Evolutionary conservation across 2,113 vertebrate genomes (phyloP).

Genomic region (Tringa solitaria): DNA sequence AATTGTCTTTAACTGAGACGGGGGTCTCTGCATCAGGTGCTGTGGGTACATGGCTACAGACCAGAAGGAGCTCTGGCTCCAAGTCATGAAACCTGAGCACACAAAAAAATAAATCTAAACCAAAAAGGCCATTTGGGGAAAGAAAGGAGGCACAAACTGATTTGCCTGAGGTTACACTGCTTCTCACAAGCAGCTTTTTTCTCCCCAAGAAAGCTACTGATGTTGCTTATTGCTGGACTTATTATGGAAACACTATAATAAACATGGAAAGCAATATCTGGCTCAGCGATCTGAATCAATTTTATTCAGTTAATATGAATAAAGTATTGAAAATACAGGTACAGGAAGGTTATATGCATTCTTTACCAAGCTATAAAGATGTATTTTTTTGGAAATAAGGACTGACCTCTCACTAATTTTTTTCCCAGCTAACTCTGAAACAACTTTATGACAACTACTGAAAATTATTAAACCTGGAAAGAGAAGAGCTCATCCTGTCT

Average conservation of each 20-base stretch:
- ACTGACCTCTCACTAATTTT: neutral
- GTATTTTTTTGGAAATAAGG: neutral
- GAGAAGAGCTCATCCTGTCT: neutral
- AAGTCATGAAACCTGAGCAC: neutral
- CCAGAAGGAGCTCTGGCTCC: neutral
- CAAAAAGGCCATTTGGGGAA: neutral
- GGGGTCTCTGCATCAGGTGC: neutral
- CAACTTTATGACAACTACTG: neutral
- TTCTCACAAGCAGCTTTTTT: neutral
- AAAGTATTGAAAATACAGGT: neutral
- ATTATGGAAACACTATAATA: neutral
- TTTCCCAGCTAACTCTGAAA: neutral
- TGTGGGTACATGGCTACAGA: neutral
- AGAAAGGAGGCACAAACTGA: neutral
- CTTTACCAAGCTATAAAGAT: neutral
- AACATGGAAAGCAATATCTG: neutral
- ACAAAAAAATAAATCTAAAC: too few relatives aligned
- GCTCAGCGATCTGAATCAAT: neutral
- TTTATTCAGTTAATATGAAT: neutral
- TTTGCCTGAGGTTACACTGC: neutral
- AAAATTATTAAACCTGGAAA: neutral
- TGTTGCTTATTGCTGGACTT: neutral
- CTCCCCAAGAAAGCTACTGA: neutral
- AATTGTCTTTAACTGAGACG: too few relatives aligned
- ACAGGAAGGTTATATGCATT: neutral